Base-by-base conservation (phyloP, 2,888 invertebrate species). In the Amorpha juglandis region DNA sequence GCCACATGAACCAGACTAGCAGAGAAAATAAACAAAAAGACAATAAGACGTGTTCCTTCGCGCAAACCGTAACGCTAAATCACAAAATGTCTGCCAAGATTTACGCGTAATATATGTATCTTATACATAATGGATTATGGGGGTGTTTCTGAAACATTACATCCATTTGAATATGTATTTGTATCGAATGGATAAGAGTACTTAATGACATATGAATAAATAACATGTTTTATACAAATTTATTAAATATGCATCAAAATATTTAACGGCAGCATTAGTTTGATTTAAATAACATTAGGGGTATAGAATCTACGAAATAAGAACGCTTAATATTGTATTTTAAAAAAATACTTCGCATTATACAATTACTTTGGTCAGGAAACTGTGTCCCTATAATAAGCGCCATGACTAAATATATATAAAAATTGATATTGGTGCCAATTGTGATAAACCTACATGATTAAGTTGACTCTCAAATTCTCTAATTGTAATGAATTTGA, bases 81-180 rank as follows among this genome's bases (percentile, higher is more conserved):
- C 76, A 71, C 70, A 73, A 70, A 69, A 71, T 67, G 63, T n/a
- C 67, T 64, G 58, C 53, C 50, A 64, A 74, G 76, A 75, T 76
- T 73, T 76, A 76, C 71, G 62, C 16, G 55, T 48, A 52, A 35
- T 45, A 53, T 69, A 63, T 66, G 72, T 38, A 48, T 38, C 42
- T 51, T 55, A 35, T 63, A 63, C 63, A 63, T 63, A 48, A 63
- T 50, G 47, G 48, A 63, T 63, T 63, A 63, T 63, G 48, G 63
- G 14, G 14, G 16, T 33, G 47, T 48, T 33, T n/a, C 33, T 50
- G 45, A 62, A 62, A 9, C n/a, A 27, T 48, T 48, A 47, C n/a
- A 63, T 48, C 33, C 47, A 12, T 42, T 9, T 8, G 16, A 21
- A 35, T 45, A 62, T 62, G 62, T 62, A 11, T 35, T 48, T n/a